Percentiles rank a stretch among this genome's conserved stretches.
Evolutionary conservation across 2,888 invertebrate species (phyloP).

Genomic region (Macrophya alboannulata): DNA sequence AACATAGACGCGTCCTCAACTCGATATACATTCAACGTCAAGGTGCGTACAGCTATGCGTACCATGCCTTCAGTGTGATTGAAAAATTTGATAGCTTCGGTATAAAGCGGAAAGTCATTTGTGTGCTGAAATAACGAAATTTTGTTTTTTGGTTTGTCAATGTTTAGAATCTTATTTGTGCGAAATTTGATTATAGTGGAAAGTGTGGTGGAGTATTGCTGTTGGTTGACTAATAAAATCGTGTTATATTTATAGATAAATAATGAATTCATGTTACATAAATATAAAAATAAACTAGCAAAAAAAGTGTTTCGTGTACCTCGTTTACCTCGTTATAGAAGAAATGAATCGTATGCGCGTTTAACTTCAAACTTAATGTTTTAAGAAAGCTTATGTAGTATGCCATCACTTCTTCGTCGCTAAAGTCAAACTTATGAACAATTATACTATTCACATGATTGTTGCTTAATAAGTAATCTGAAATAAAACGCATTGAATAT

Average conservation of each 20-base stretch:
- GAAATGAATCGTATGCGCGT: constrained; percentile 99
- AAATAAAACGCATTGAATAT: constrained; percentile 58
- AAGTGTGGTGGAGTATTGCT: constrained; percentile 19
- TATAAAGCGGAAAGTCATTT: constrained; percentile 99
- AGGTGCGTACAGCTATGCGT: constrained; percentile 97
- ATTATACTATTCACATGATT: constrained; percentile 99
- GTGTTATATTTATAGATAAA: background rate
- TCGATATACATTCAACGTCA: constrained; percentile 97
- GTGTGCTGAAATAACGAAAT: constrained; percentile 88
- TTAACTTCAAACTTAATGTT: constrained; percentile 97
- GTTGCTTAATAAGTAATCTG: constrained; percentile 99
- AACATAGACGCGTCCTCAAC: constrained; percentile 98
- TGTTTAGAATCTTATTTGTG: background rate
- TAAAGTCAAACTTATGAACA: constrained; percentile 99
- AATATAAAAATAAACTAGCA: constrained; percentile 30
- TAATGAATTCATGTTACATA: background rate
- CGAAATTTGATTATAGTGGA: constrained; percentile 35
- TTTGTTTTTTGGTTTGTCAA: background rate
- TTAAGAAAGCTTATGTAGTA: constrained; percentile 99
- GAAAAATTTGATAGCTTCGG: constrained; percentile 99
- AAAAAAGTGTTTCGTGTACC: constrained; percentile 66
- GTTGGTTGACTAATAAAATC: background rate
- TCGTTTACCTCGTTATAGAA: constrained; percentile 97
- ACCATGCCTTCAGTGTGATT: constrained; percentile 99
- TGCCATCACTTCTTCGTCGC: constrained; percentile 99